Base-by-base conservation (phyloP, 1,140 invertebrate genomes). In the Cotesia typhae region DNA sequence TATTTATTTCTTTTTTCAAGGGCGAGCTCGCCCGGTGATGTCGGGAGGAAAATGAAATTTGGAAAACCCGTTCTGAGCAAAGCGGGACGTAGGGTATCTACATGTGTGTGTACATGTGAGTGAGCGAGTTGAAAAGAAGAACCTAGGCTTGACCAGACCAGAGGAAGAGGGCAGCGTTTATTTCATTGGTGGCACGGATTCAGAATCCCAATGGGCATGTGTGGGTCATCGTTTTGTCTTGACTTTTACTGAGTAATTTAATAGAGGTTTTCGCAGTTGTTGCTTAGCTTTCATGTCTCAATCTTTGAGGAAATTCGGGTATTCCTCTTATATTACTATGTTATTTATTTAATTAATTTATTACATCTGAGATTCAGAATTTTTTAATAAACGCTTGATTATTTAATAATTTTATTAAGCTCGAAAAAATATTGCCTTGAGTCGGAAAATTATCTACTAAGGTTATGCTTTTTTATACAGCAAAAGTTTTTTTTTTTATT, bases 201-300 rank as follows among this genome's bases (percentile, higher is more conserved):
- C 69, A 53, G 77, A 79, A 80, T 81, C 57, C 73, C 75, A 78
- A 81, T 75, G 71, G 76, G 74, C 74, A 55, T 64, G 14, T 53
- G 51, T 59, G 53, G 63, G 51, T 70, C 66, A 37, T 65, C 35
- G 52, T 68, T 47, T 47, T 47, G 41, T 47, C 4, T 47, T 10
- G 10, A 47, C 41, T 47, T 20, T 63, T 63, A 4, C 28, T 28
- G 36, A 28, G 14, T 47, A 66, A 66, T 51, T 66, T 41, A 66
- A 66, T 66, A 63, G 28, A 63, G 4, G 35, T 9, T 41, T n/a
- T 4, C 9, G 35, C 10, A 12, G 60, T 47, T 51, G n/a, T 51
- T 65, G 9, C 28, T 28, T 36, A n/a, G 12, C 14, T 65, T 51
- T 65, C 36, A 65, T 4, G 37, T 10, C 36, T 51, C 63, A 67